These are phyloP conservation scores for Pseudococcus viburni DNA, from an alignment of 2,888 invertebrate genomes.

Conservation along the genomic window DNA sequence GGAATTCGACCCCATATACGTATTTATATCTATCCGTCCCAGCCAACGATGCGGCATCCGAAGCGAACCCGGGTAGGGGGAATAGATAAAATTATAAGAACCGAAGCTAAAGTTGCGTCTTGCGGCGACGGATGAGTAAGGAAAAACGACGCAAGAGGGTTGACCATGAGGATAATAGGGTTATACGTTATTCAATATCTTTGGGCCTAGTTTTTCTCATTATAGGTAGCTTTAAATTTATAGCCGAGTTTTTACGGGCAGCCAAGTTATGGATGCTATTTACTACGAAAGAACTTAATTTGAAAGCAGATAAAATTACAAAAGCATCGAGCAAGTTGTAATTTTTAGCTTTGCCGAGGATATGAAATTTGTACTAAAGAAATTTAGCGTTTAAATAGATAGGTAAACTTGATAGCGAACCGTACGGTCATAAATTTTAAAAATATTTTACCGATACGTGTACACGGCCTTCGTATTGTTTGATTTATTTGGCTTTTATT, in stretches of 20 bases:
- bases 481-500: slow-evolving; percentile 52
- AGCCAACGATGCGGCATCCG: neutral
- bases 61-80: neutral
- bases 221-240: slow-evolving; percentile 53
- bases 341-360: slow-evolving; percentile 40
- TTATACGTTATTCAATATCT: slow-evolving; percentile 56
- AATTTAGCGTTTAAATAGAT: slow-evolving; percentile 42
- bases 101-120: slow-evolving; percentile 34
- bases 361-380: slow-evolving; percentile 40
- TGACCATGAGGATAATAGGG: slow-evolving; percentile 45
- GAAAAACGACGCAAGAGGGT: neutral
- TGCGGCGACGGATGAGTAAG: neutral
- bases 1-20: slow-evolving; percentile 2
- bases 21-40: neutral
- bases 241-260: slow-evolving; percentile 49
- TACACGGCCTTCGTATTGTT: slow-evolving; percentile 28
- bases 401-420: slow-evolving; percentile 52
- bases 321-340: slow-evolving; percentile 52
- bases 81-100: slow-evolving; percentile 37
- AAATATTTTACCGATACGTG: slow-evolving; percentile 52
- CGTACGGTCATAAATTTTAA: slow-evolving; percentile 48
- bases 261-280: slow-evolving; percentile 43
- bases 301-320: slow-evolving; percentile 56
- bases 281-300: slow-evolving; percentile 52
- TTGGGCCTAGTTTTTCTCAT: slow-evolving; percentile 49